Evolutionary conservation across 2,797 vertebrate species (phyloP).

Genomic region (Triplophysa yarkandensis): DNA sequence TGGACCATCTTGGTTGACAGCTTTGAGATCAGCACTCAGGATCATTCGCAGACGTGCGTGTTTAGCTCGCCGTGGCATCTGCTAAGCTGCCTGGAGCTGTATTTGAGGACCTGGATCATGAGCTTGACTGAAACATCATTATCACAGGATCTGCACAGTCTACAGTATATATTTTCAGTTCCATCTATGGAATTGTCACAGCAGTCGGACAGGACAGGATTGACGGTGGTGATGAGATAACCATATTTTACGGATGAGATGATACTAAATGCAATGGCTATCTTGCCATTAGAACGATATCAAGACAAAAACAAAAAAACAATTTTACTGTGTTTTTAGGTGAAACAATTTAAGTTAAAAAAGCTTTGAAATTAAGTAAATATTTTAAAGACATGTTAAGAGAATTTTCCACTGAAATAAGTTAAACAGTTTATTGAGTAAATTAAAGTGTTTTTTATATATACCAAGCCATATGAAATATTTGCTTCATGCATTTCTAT

Average conservation of each 20-base stretch:
- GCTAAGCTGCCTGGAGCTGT: conserved; percentile 42
- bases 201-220: neutral
- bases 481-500: no score
- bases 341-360: no score
- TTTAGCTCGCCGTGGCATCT: conserved; percentile 47
- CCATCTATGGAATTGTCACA: conserved; percentile 11
- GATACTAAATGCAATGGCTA: neutral
- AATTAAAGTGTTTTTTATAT: no score
- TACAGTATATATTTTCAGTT: conserved; percentile 10
- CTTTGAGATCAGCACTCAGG: conserved; percentile 32
- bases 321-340: no score
- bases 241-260: neutral
- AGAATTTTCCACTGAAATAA: no score
- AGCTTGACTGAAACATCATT: conserved; percentile 41
- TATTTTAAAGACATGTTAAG: no score
- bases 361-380: no score
- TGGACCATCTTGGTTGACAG: conserved; percentile 37
- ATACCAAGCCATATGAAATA: no score
- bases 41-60: conserved; percentile 34
- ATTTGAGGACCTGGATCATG: conserved; percentile 34
- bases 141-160: conserved; percentile 16
- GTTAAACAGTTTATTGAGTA: no score
- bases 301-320: no score
- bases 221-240: neutral
- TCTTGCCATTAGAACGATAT: neutral